These are phyloP conservation scores for Bradypodion ventrale DNA, from an alignment of 2,797 vertebrate species.

Conservation along the genomic window DNA sequence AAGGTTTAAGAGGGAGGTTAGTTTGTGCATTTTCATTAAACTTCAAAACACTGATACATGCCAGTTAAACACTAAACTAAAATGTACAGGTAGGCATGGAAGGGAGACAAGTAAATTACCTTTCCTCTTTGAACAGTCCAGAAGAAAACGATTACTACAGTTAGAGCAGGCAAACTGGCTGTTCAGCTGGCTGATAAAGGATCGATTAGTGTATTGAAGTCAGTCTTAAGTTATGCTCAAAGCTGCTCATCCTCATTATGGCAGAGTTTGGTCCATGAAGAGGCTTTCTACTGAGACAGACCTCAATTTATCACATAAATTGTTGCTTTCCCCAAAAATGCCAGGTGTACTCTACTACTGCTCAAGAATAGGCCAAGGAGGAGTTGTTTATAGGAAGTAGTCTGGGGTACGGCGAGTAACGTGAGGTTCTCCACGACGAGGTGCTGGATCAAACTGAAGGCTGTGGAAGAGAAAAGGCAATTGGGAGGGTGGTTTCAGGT, in stretches of 20 bases:
- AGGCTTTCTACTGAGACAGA: slow-evolving; percentile 79
- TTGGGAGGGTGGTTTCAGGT: not conserved
- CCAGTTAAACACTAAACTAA: slow-evolving; percentile 84
- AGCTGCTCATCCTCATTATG: slow-evolving; percentile 81
- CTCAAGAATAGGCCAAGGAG: slow-evolving; percentile 61
- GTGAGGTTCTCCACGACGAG: slow-evolving; percentile 92
- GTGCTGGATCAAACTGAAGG: slow-evolving; percentile 95
- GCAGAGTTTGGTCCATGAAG: slow-evolving; percentile 95
- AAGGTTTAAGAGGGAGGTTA: slow-evolving; percentile 70
- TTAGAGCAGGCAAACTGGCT: slow-evolving; percentile 85
- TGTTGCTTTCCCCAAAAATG: slow-evolving; percentile 74
- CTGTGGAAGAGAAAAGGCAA: slow-evolving; percentile 65
- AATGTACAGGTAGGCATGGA: slow-evolving; percentile 77
- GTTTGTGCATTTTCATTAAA: slow-evolving; percentile 79
- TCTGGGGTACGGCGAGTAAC: slow-evolving; percentile 95
- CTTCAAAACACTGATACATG: slow-evolving; percentile 79
- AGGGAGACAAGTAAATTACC: slow-evolving; percentile 76
- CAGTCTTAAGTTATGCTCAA: slow-evolving; percentile 83
- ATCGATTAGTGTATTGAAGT: slow-evolving; percentile 74
- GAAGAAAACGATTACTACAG: slow-evolving; percentile 78
- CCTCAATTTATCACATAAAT: slow-evolving; percentile 75
- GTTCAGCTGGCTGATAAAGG: slow-evolving; percentile 71
- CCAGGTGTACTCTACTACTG: slow-evolving; percentile 74
- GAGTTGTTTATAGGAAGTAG: slow-evolving; percentile 90
- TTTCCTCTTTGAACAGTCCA: slow-evolving; percentile 79